Base-by-base conservation (phyloP, 35 echinoderm and acorn worm genomes). In the Hemicentrotus pulcherrimus region DNA sequence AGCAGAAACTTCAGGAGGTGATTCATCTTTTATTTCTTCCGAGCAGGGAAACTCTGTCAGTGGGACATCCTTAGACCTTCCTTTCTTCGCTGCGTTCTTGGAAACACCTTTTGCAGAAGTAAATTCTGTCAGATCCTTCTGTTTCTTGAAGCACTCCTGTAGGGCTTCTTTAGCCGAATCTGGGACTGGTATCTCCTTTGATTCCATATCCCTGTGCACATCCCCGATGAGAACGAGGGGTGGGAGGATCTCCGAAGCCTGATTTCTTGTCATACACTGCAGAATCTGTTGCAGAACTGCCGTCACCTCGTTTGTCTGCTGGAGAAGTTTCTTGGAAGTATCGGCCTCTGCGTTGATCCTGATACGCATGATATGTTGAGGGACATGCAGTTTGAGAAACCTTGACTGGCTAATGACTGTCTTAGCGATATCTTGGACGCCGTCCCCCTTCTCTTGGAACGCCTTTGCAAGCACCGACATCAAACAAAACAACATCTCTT, bases 141-240 rank as follows among this genome's bases (percentile, higher is more conserved):
- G 91, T 47, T 93, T 93, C 32, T 93, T 58, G 48, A 48, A 13
- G 31, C 91, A 93, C 14, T 32, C 48, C 12, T 93, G 4, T 4
- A 93, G 46, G n/a, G 48, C 45, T 46, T 47, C 45, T 31, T 93
- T 93, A 14, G 46, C 46, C n/a, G 46, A 31, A 11, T 47, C 91
- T 14, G 48, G 15, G 46, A 93, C 48, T 18, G 46, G 16, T 31
- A 93, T 13, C 9, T 93, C 22, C 46, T 28, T 93, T 6, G 91
- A 93, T 31, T 93, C 91, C 91, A 93, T 93, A 58, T 93, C 91
- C 48, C 30, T 93, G 30, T 19, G 46, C n/a, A 58, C 91, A 93
- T 93, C 91, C 8, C 91, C 91, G 41, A 93, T 93, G 32, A 93
- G 46, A 58, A 93, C 46, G 12, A 93, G 91, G 11, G 48, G 91